A percentile compares a stretch with the other conserved stretches of the same genome.
Conservation (phyloP, 1,140 invertebrate species). For the Drosophila mayri region DNA sequence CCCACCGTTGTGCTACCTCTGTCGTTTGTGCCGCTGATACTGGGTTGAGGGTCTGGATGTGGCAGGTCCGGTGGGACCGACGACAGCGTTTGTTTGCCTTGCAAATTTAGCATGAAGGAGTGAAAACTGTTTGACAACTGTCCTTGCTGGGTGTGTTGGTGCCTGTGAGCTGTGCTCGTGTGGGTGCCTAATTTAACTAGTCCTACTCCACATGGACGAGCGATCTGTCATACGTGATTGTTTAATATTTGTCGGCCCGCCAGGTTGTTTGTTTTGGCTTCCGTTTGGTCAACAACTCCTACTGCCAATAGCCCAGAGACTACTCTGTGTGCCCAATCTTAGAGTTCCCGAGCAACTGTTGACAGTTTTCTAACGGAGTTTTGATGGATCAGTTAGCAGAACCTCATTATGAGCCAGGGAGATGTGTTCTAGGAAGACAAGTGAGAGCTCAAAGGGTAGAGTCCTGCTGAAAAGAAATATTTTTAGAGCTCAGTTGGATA, state of each 20-base stretch:
- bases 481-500: conserved; percentile 4
- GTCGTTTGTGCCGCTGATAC: conserved; percentile 15
- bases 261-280: conserved; percentile 47
- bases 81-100: conserved; percentile 52
- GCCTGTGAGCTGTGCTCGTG: conserved; percentile 12
- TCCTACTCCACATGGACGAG: conserved; percentile 25
- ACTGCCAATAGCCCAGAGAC: neutral
- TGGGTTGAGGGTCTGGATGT: conserved; percentile 1
- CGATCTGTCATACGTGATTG: conserved; percentile 60
- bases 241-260: conserved; percentile 50
- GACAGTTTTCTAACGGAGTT: conserved; percentile 46
- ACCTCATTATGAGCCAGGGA: conserved; percentile 12
- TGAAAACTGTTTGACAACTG: conserved; percentile 59
- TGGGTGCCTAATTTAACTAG: conserved; percentile 61
- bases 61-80: conserved; percentile 41
- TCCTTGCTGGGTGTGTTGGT: conserved; percentile 5
- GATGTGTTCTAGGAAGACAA: conserved; percentile 30
- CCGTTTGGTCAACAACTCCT: conserved; percentile 34
- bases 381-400: conserved; percentile 63
- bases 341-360: conserved; percentile 34
- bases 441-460: neutral
- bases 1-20: conserved; percentile 25
- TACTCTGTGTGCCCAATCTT: conserved; percentile 6
- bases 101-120: conserved; percentile 72
- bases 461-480: neutral